These are phyloP conservation scores for Eurypyga helias DNA, from an alignment of 2,113 vertebrate genomes.

Conservation along the genomic window DNA sequence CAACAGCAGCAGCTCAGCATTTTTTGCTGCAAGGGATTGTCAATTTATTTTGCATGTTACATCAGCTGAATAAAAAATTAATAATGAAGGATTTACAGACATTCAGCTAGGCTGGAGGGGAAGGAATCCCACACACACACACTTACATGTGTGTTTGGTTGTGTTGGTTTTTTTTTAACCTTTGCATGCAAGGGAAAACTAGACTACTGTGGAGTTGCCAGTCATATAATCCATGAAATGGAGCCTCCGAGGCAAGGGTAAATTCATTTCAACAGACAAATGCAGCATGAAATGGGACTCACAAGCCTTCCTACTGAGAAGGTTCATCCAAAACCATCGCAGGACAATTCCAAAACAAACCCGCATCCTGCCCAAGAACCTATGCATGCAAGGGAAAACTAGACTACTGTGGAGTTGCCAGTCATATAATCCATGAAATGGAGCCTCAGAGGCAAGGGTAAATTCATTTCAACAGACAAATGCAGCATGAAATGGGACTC, in stretches of 20 bases:
- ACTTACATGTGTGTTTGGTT: accelerated
- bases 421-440: background rate
- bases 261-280: background rate
- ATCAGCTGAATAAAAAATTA: background rate
- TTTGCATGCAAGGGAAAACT: background rate
- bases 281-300: background rate
- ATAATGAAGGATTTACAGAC: background rate
- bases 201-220: background rate
- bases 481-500: background rate
- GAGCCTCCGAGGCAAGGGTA: background rate
- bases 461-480: background rate
- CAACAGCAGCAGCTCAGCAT: background rate
- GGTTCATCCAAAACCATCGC: background rate
- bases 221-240: background rate
- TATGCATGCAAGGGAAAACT: background rate
- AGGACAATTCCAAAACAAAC: background rate
- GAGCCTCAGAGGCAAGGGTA: background rate
- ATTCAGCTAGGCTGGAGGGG: background rate
- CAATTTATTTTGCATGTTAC: background rate
- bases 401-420: background rate
- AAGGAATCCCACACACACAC: background rate
- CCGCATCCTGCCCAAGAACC: no score
- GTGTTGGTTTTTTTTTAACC: background rate
- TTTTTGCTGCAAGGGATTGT: background rate
- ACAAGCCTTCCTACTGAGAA: background rate